phyloP scores from a whole-genome alignment of 1,140 invertebrate species.

The Gonatopus flavifemur region DNA sequence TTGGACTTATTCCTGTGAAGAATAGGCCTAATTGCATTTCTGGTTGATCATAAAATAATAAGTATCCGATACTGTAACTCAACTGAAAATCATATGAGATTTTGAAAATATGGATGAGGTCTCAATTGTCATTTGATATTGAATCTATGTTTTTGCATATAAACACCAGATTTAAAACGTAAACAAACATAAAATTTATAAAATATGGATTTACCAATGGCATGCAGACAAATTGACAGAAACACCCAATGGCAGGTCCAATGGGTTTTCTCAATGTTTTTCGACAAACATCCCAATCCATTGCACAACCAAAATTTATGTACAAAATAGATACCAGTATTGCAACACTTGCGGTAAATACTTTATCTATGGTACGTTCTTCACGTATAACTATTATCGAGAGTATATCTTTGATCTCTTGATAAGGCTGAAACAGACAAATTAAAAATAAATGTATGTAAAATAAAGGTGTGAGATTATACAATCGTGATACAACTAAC shows the following conservation, averaged over 20 bases:
- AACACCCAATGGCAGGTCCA: constrained; percentile 81
- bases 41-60: constrained; percentile 71
- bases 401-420: constrained; percentile 34
- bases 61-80: constrained; percentile 72
- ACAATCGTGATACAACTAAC: constrained; percentile 19
- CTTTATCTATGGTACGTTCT: constrained; percentile 67
- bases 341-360: constrained; percentile 79
- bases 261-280: constrained; percentile 73
- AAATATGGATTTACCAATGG: constrained; percentile 69
- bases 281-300: constrained; percentile 75
- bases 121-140: constrained; percentile 9
- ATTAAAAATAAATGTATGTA: constrained; percentile 1
- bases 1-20: constrained; percentile 87
- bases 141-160: too few species aligned
- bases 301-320: constrained; percentile 91
- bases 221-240: constrained; percentile 86
- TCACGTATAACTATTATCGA: constrained; percentile 66
- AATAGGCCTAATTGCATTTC: constrained; percentile 85
- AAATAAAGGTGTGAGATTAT: not conserved
- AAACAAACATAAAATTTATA: too few species aligned
- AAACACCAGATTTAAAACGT: too few species aligned
- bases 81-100: constrained; percentile 61
- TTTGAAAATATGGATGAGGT: constrained; percentile 5
- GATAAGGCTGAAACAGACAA: constrained; percentile 8
- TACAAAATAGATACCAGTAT: constrained; percentile 82